A percentile compares a stretch with the other conserved stretches of the same genome.
Conservation (phyloP, 1,140 invertebrate species). For the Stegodyphus dumicola region DNA sequence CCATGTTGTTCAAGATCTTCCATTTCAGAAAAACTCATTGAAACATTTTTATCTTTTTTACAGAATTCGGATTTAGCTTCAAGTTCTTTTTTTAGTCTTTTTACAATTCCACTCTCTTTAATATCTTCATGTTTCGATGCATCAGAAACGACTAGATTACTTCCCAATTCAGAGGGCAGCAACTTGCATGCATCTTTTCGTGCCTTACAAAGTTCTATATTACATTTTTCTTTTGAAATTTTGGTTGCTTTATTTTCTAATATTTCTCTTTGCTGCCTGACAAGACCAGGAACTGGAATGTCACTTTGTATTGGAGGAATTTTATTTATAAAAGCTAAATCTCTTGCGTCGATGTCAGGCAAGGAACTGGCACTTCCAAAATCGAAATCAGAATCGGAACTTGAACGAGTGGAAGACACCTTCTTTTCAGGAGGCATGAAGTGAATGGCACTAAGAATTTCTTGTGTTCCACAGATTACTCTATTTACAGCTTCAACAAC, state of each 20-base stretch:
- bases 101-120: constrained; percentile 75
- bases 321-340: constrained; percentile 28
- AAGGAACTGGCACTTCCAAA: constrained; percentile 49
- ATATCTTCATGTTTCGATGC: constrained; percentile 55
- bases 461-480: constrained; percentile 60
- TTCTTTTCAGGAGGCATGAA: constrained; percentile 22
- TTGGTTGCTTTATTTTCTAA: constrained; percentile 71
- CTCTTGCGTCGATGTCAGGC: constrained; percentile 27
- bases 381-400: constrained; percentile 61
- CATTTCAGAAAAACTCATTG: constrained; percentile 7
- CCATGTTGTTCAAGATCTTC: constrained; percentile 25
- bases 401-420: constrained; percentile 52
- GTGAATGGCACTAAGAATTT: constrained; percentile 61
- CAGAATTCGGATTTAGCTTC: constrained; percentile 75
- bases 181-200: constrained; percentile 33
- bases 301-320: constrained; percentile 43
- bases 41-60: constrained; percentile 1
- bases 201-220: constrained; percentile 30
- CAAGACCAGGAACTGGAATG: constrained; percentile 68
- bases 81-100: constrained; percentile 86
- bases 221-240: constrained; percentile 42
- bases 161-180: constrained; percentile 29
- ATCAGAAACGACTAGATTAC: constrained; percentile 58
- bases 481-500: constrained; percentile 57
- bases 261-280: constrained; percentile 74